Evolutionary conservation across 37 sponge, comb jelly and placozoan species (phyloP).

Genomic region (Axinella damicornis): DNA sequence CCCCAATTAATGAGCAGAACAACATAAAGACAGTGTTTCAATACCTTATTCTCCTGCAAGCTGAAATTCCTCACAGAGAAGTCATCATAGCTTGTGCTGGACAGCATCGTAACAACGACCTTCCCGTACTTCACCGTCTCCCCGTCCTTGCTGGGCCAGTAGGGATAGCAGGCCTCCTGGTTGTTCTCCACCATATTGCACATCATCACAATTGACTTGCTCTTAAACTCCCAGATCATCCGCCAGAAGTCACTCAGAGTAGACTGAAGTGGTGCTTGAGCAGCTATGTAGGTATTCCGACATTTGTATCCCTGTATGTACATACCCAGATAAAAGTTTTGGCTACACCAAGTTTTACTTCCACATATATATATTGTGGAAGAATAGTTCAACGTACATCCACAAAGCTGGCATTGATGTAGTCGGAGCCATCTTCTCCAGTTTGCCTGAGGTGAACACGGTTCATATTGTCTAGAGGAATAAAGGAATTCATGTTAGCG

Average conservation of each 20-base stretch:
- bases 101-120: conserved; percentile 64
- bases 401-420: conserved; percentile 81
- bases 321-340: too few relatives aligned
- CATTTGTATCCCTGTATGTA: conserved; percentile 65
- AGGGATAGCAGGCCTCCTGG: conserved; percentile 43
- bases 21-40: too few relatives aligned
- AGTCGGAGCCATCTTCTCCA: conserved; percentile 67
- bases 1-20: too few relatives aligned
- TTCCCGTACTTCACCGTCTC: conserved; percentile 54
- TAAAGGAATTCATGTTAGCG: too few relatives aligned
- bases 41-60: conserved; percentile 54
- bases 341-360: too few relatives aligned
- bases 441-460: conserved; percentile 55
- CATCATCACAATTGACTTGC: conserved; percentile 51
- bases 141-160: conserved; percentile 63
- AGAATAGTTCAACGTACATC: conserved; percentile 37
- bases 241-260: conserved; percentile 66
- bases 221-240: conserved; percentile 70
- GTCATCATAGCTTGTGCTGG: conserved; percentile 16
- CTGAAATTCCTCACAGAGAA: conserved; percentile 33
- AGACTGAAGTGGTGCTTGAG: conserved; percentile 66
- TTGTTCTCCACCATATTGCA: conserved; percentile 48
- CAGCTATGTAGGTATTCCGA: conserved; percentile 75
- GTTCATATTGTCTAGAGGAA: conserved; percentile 39
- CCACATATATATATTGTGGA: too few relatives aligned